phyloP scores from a whole-genome alignment of 2,113 vertebrate genomes.

The Rhegmatorhina hoffmannsi region DNA sequence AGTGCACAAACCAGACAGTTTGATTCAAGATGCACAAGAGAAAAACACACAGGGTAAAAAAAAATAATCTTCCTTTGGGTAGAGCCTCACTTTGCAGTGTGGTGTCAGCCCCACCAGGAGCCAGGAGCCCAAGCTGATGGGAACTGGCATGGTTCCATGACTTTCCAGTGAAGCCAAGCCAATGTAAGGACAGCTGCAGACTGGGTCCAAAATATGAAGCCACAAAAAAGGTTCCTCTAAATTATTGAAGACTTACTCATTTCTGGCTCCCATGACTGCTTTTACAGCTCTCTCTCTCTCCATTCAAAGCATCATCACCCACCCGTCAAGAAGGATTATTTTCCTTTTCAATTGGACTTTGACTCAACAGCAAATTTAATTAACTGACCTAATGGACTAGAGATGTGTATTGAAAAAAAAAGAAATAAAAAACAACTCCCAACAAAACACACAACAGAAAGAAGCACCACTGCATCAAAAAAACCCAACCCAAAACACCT shows the following conservation, averaged over 20 bases:
- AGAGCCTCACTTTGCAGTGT: not conserved
- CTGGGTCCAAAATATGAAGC: not conserved
- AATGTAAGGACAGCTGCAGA: conserved; percentile 46
- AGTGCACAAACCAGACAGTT: not conserved
- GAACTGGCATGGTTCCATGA: not conserved
- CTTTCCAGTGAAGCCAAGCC: not conserved
- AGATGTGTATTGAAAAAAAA: not conserved
- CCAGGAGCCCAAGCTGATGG: not conserved
- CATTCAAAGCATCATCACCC: conserved; percentile 6
- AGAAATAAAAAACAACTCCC: not conserved
- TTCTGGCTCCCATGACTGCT: conserved; percentile 16
- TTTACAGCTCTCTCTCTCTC: not conserved
- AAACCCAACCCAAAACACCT: not conserved
- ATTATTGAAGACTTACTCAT: conserved; percentile 36
- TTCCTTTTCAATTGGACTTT: conserved; percentile 16
- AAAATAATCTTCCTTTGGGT: not conserved
- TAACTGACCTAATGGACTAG: conserved; percentile 55
- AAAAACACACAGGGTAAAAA: not conserved
- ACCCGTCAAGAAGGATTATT: conserved; percentile 29
- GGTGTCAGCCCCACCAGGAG: not conserved
- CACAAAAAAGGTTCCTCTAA: conserved; percentile 15
- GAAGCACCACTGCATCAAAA: not conserved
- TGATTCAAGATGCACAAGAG: not conserved
- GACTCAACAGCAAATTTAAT: conserved; percentile 61
- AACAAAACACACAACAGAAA: not conserved